Evolutionary conservation across 2,888 invertebrate species (phyloP).

Genomic region (Abscondita cerata): DNA sequence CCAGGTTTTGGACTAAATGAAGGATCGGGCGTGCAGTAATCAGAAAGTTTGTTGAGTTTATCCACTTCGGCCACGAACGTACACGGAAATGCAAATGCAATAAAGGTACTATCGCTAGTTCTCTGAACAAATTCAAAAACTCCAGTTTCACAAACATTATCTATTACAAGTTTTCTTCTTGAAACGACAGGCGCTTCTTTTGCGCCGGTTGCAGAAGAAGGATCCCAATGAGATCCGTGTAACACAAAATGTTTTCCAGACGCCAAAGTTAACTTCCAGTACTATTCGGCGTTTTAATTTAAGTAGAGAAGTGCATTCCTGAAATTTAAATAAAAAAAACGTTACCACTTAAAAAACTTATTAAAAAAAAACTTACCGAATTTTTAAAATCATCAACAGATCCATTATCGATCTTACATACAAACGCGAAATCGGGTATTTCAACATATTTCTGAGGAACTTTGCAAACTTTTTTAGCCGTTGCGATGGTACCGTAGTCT

Average conservation of each 20-base stretch:
- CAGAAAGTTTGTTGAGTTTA: slow-evolving; percentile 9
- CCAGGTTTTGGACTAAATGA: slow-evolving; percentile 29
- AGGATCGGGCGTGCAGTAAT: neutral
- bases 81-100: slow-evolving; percentile 12
- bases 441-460: slow-evolving; percentile 21
- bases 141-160: slow-evolving; percentile 12
- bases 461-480: slow-evolving; percentile 21
- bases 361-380: neutral
- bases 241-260: neutral
- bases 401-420: slow-evolving; percentile 12
- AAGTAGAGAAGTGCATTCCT: neutral
- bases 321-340: neutral
- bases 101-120: slow-evolving; percentile 14
- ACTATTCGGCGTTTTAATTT: slow-evolving; percentile 12
- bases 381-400: slow-evolving; percentile 7
- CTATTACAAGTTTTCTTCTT: neutral
- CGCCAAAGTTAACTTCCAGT: neutral
- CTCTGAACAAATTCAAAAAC: slow-evolving; percentile 10
- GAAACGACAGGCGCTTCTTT: neutral
- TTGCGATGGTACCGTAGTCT: slow-evolving; percentile 34
- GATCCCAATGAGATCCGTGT: slow-evolving; percentile 1
- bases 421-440: slow-evolving; percentile 34
- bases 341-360: too few species aligned
- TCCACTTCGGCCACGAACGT: neutral
- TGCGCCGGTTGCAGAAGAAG: neutral